Percentiles rank a stretch among this genome's conserved stretches.
These are phyloP conservation scores for Rhynchomys soricoides DNA, from an alignment of 2,113 vertebrate genomes.

Conservation along the genomic window DNA sequence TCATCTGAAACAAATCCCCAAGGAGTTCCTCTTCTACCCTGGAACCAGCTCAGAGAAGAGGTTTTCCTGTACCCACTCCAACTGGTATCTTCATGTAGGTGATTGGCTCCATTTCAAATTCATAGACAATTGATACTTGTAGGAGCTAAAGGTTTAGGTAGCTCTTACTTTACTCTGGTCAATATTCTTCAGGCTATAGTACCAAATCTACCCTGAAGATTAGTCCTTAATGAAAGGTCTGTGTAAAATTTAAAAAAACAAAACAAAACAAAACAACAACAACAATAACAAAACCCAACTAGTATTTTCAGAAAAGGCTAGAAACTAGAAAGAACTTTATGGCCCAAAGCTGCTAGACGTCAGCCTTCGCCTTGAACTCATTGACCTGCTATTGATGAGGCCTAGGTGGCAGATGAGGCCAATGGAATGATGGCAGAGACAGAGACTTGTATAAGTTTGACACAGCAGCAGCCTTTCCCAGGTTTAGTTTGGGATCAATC, in stretches of 20 bases:
- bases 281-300: neutral
- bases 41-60: neutral
- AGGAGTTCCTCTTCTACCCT: conserved; percentile 52
- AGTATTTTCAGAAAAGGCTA: neutral
- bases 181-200: neutral
- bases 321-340: neutral
- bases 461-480: too few relatives aligned
- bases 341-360: neutral
- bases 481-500: neutral
- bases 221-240: neutral
- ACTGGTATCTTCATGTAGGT: neutral
- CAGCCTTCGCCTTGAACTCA: neutral
- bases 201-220: neutral
- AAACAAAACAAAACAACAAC: neutral
- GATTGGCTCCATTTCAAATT: neutral
- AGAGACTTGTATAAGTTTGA: rapidly evolving
- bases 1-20: conserved; percentile 59
- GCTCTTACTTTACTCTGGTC: neutral
- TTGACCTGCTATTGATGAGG: neutral
- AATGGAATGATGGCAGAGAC: neutral
- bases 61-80: neutral
- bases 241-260: neutral
- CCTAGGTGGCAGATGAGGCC: neutral
- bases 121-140: neutral
- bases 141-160: neutral